These are phyloP conservation scores for Ichneumon xanthorius DNA, from an alignment of 2,888 invertebrate species.

Conservation along the genomic window DNA sequence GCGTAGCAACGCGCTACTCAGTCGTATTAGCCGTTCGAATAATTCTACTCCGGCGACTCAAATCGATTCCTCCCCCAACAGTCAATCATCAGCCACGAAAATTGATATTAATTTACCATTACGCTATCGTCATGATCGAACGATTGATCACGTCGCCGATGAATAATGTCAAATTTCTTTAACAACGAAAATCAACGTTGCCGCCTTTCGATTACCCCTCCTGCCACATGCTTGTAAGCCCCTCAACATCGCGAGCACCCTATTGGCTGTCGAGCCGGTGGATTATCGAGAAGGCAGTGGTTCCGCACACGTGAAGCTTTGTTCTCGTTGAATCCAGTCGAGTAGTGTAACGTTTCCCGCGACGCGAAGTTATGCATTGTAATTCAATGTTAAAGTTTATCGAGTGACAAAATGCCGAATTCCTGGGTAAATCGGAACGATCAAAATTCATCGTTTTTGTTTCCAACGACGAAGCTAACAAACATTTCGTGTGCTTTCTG, in stretches of 20 bases:
- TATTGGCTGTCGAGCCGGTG: neutral
- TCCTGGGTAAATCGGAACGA: neutral
- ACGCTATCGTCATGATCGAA: neutral
- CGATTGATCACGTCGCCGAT: neutral
- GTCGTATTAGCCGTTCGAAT: neutral
- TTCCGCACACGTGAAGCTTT: constrained; percentile 27
- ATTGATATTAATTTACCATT: neutral
- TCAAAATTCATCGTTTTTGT: constrained; percentile 9
- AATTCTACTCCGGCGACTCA: constrained; percentile 3
- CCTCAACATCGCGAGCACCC: neutral
- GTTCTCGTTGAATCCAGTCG: constrained; percentile 12
- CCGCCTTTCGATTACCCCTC: neutral
- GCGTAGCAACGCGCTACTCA: constrained; percentile 38
- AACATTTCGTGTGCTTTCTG: constrained; percentile 76
- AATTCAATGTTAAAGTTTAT: neutral
- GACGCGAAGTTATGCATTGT: neutral
- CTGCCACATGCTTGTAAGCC: neutral
- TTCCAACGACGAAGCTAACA: constrained; percentile 71
- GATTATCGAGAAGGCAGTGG: constrained; percentile 6
- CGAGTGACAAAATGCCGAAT: constrained; percentile 35
- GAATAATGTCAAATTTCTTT: neutral
- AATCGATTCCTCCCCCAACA: neutral
- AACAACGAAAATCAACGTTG: neutral
- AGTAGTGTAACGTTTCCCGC: constrained; percentile 5
- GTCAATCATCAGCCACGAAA: neutral